Evolutionary conservation across 1,140 invertebrate species (phyloP), one percentile per base, ranked within the genome.

Genomic region (Nomia melanderi): DNA sequence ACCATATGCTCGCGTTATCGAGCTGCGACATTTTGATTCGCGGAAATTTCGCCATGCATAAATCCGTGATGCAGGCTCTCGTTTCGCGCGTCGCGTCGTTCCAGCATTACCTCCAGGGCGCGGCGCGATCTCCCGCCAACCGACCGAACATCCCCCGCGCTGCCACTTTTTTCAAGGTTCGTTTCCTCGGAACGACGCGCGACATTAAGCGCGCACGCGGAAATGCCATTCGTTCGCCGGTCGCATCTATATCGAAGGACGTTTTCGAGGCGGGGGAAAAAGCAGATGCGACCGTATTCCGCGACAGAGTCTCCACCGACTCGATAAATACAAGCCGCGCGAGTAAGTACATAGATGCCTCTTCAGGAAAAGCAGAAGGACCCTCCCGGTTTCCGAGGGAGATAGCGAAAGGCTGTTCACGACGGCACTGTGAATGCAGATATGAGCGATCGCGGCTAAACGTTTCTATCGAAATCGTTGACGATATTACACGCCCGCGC

Each of bases 341-440:
- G 53, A 14, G 53, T 6, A 5, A 41, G 72, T 17, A 1, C 9
- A 17, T 25, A 62, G 31, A 31, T 25, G 31, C 33, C 71, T 56
- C 8, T 47, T 47, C 39, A 50, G 29, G 29, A 67, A 75, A 41
- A 36, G 72, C 53, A 36, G 27, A n/a, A 59, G 29, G 53, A 64
- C 23, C 33, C 31, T 33, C 20, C n/a, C 17, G 2, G n/a, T n/a
- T 20, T 60, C 4, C 11, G 12, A 2, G 11, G n/a, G 8, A 31
- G 72, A 66, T 75, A 75, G 63, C 72, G n/a, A n/a, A 7, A 33
- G 63, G n/a, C 27, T 66, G 71, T 74, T 74, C 56, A 74, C 63
- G 63, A 57, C 53, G 39, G 25, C 41, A 11, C 53, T 67, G 72
- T 57, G 72, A 64, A 57, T 25, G 36, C 11, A 1, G 72, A 75